Evolutionary conservation across 1,140 invertebrate species (phyloP), one percentile per base, ranked within the genome.

Genomic region (Penaeus vannamei): DNA sequence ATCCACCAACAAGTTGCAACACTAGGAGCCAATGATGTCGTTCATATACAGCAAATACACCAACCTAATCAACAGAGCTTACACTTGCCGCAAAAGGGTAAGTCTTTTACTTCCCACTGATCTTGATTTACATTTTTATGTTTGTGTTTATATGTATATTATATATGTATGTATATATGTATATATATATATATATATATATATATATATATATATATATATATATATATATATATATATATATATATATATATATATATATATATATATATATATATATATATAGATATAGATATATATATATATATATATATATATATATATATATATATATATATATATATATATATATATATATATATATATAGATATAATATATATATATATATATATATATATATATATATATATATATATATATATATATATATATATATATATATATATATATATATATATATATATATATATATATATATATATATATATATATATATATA

Each of bases 41-140:
- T 89, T 22, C 53, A 84, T 23, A 80, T 89, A 60, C 66, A 77
- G 26, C 46, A 83, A 36, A 53, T 89, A 14, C 87, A 89, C 82
- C 82, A 87, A 26, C 82, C 87, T 61, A 61, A 2, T 36, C 8
- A 53, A 23, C 66, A 84, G n/a, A 42, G 42, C 26, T 26, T 84
- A 23, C 29, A 53, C 32, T 22, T 19, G 19, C 64, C 64, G 0
- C 42, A 84, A 17, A 84, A 84, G 69, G 46, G 83, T 84, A 26
- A 84, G 83, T 29, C 26, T 60, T 32, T 14, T 32, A 72, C 26
- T 61, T 64, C 4, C 23, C 53, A 32, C 46, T n/a, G 19, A 5
- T 22, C 29, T 77, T 26, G 76, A 7, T 17, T 36, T 59, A 72
- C 76, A 22, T 72, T 76, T 17, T 22, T 22, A 59, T 82, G 12